These are phyloP conservation scores for Actinia tenebrosa DNA, from an alignment of 64 coral and sea anemone genomes.

Conservation along the genomic window DNA sequence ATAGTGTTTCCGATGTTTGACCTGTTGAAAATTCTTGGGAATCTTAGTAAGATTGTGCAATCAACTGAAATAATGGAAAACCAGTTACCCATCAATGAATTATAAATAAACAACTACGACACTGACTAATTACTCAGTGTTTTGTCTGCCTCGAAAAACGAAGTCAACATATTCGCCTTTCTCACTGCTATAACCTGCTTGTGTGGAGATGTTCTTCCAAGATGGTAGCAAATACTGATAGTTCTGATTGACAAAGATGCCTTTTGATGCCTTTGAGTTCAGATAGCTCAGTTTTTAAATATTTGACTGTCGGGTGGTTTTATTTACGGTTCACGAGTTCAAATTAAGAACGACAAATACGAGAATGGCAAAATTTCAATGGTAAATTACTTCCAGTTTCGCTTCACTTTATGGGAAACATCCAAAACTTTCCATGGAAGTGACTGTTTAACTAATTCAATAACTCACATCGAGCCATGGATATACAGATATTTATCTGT, in stretches of 20 bases:
- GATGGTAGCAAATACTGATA: no score
- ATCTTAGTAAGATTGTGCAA: neutral
- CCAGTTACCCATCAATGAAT: neutral
- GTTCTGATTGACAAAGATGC: no score
- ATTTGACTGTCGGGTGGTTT: no score
- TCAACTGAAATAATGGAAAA: neutral
- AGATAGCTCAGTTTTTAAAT: neutral
- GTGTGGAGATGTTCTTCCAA: no score
- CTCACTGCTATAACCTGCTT: no score
- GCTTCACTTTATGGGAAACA: neutral
- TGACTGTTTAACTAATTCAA: neutral
- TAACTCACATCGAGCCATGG: neutral
- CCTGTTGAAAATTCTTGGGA: neutral
- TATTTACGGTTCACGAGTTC: neutral
- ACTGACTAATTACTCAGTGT: neutral
- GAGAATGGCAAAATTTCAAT: neutral
- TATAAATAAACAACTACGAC: neutral
- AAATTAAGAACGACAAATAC: neutral
- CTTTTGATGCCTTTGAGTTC: no score
- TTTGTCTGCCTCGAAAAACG: neutral
- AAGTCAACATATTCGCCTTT: neutral
- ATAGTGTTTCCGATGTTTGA: neutral
- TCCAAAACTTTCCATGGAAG: neutral
- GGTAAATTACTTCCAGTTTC: neutral
- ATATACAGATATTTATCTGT: slow-evolving; percentile 8